phyloP scores from a whole-genome alignment of 2,888 invertebrate species.

The Ectemnius continuus region DNA sequence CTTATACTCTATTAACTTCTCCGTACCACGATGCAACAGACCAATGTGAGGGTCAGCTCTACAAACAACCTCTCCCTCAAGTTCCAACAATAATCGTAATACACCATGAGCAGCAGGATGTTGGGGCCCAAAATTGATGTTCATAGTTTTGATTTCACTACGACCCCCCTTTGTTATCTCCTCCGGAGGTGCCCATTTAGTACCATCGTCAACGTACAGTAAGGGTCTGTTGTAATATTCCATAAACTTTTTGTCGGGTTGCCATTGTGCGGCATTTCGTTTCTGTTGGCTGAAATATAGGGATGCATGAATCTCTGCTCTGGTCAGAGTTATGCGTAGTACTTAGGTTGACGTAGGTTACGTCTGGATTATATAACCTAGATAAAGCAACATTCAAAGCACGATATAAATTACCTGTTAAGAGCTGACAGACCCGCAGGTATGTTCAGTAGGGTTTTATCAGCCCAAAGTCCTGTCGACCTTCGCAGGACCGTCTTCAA shows the following conservation, averaged over 20 bases:
- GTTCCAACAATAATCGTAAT: slow-evolving; percentile 88
- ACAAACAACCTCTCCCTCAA: slow-evolving; percentile 93
- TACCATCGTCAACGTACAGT: background rate
- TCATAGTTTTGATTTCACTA: slow-evolving; percentile 82
- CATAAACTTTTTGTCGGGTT: background rate
- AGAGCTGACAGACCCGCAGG: background rate
- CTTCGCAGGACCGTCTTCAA: slow-evolving; percentile 32
- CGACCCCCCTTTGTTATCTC: background rate
- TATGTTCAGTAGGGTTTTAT: slow-evolving; percentile 24
- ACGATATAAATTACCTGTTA: slow-evolving; percentile 20
- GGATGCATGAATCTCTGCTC: slow-evolving; percentile 8
- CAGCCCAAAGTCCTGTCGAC: slow-evolving; percentile 22
- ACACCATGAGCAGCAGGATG: slow-evolving; percentile 98
- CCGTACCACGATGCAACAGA: slow-evolving; percentile 96
- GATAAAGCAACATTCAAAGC: slow-evolving; percentile 19
- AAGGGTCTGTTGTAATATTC: background rate
- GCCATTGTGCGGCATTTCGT: slow-evolving; percentile 41
- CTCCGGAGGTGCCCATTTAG: background rate
- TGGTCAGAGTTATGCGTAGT: background rate
- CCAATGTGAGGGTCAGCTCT: slow-evolving; percentile 98
- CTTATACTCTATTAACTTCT: slow-evolving; percentile 98
- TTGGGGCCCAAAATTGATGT: slow-evolving; percentile 94
- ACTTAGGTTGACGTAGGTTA: slow-evolving; percentile 31
- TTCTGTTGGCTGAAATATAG: slow-evolving; percentile 37
- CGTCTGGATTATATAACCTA: slow-evolving; percentile 30